A percentile compares a stretch with the other conserved stretches of the same genome.
These are phyloP conservation scores for Mesocentrotus franciscanus DNA, from an alignment of 53 echinoderm and acorn worm genomes.

Conservation along the genomic window DNA sequence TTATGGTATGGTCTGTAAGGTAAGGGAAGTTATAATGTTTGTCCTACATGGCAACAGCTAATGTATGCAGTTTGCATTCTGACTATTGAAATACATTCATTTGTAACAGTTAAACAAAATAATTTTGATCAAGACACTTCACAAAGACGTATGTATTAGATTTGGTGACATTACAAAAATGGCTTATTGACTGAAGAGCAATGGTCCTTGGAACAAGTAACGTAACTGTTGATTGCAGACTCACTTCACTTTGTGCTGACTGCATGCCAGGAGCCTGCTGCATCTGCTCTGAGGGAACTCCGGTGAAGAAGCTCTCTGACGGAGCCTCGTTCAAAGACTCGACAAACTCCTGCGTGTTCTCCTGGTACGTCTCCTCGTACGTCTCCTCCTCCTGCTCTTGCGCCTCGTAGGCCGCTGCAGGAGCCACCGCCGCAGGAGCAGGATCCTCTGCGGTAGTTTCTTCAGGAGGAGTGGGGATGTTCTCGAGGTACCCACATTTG, in stretches of 20 bases:
- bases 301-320: constrained; percentile 65
- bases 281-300: constrained; percentile 34
- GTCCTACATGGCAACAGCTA: too few relatives aligned
- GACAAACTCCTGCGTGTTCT: constrained; percentile 21
- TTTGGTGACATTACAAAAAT: too few relatives aligned
- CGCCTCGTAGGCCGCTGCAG: background rate
- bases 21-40: too few relatives aligned
- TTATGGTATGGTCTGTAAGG: too few relatives aligned
- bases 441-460: constrained; percentile 50
- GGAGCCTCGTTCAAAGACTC: constrained; percentile 56
- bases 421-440: background rate
- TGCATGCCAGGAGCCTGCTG: constrained; percentile 23
- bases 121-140: too few relatives aligned
- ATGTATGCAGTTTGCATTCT: too few relatives aligned
- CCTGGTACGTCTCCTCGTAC: constrained; percentile 36
- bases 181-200: too few relatives aligned
- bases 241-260: constrained; percentile 5
- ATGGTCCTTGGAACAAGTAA: too few relatives aligned
- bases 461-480: constrained; percentile 80
- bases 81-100: too few relatives aligned
- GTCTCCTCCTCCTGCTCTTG: constrained; percentile 57
- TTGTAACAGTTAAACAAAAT: too few relatives aligned
- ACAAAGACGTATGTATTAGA: too few relatives aligned
- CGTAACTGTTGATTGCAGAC: background rate
- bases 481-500: constrained; percentile 87